Percentiles rank a stretch among this genome's conserved stretches.
Conservation (phyloP, 2,888 invertebrate species). For the Acleris sparsana region DNA sequence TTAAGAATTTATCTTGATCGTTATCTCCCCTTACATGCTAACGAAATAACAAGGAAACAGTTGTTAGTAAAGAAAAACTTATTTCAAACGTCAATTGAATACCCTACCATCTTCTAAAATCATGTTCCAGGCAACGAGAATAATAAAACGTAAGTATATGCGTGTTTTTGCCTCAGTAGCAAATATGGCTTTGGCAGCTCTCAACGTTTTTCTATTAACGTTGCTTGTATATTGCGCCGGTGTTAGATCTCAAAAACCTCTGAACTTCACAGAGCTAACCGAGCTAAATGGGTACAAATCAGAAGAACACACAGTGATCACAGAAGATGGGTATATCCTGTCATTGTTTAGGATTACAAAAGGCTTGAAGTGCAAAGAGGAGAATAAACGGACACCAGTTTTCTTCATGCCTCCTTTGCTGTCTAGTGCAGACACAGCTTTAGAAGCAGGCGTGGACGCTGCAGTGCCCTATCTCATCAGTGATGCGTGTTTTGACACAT, state of each 20-base stretch:
- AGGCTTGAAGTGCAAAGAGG: slow-evolving; percentile 18
- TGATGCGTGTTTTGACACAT: slow-evolving; percentile 33
- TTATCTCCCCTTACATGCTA: too few species aligned
- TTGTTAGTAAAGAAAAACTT: too few species aligned
- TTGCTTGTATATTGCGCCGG: too few species aligned
- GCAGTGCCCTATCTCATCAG: slow-evolving; percentile 28
- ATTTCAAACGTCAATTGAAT: too few species aligned
- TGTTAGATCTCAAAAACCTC: slow-evolving; percentile 4
- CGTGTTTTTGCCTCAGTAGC: slow-evolving; percentile 9
- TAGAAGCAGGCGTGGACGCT: slow-evolving; percentile 15
- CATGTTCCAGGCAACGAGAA: too few species aligned
- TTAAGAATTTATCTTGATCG: too few species aligned
- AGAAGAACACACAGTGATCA: slow-evolving; percentile 32
- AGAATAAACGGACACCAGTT: slow-evolving; percentile 20
- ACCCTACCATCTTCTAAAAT: too few species aligned
- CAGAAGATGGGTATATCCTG: slow-evolving; percentile 30
- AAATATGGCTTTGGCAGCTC: slow-evolving; percentile 7
- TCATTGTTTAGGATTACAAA: slow-evolving; percentile 23
- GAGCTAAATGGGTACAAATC: slow-evolving; percentile 22
- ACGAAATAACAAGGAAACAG: too few species aligned
- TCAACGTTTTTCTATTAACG: slow-evolving; percentile 4
- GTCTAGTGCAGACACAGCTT: slow-evolving; percentile 13
- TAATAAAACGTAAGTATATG: too few species aligned
- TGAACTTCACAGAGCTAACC: slow-evolving; percentile 24
- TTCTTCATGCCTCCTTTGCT: slow-evolving; percentile 31